These are phyloP conservation scores for Xyliphius kryptos DNA, from an alignment of 2,113 vertebrate species.

Conservation along the genomic window DNA sequence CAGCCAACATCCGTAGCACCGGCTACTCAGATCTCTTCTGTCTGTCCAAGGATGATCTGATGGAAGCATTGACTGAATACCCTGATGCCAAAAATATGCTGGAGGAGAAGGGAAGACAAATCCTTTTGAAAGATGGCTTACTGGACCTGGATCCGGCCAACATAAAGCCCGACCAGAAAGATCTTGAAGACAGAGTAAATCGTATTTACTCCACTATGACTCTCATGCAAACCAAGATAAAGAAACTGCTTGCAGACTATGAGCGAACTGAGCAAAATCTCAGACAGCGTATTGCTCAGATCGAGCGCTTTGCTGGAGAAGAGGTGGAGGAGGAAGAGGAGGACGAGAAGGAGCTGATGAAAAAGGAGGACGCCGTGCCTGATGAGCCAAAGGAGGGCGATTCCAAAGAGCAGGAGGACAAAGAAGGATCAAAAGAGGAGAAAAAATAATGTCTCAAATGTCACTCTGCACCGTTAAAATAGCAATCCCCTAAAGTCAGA, in stretches of 20 bases:
- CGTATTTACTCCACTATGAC: slow-evolving; percentile 74
- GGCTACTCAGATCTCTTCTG: slow-evolving; percentile 96
- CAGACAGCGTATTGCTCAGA: slow-evolving; percentile 67
- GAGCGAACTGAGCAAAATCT: slow-evolving; percentile 68
- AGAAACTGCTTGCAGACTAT: slow-evolving; percentile 75
- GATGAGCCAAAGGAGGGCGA: neutral
- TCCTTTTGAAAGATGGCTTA: slow-evolving; percentile 90
- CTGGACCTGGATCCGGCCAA: slow-evolving; percentile 80
- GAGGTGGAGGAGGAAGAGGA: slow-evolving; percentile 56
- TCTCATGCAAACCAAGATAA: slow-evolving; percentile 78
- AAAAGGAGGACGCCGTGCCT: neutral
- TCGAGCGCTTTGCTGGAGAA: slow-evolving; percentile 69
- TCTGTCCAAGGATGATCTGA: slow-evolving; percentile 92
- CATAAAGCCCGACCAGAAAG: slow-evolving; percentile 76
- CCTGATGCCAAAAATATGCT: slow-evolving; percentile 91
- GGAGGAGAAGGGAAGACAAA: slow-evolving; percentile 91
- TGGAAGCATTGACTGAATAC: slow-evolving; percentile 91
- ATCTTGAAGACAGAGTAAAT: slow-evolving; percentile 79
- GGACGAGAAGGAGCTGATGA: slow-evolving; percentile 29
- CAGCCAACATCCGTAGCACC: slow-evolving; percentile 92
- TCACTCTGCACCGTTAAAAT: too few relatives aligned
- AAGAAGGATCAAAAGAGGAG: neutral
- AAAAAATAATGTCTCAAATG: too few relatives aligned
- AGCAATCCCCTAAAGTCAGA: too few relatives aligned
- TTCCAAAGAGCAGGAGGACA: slow-evolving; percentile 1